phyloP scores from a whole-genome alignment of 2,888 invertebrate genomes.

The Blastobasis lacticolella region DNA sequence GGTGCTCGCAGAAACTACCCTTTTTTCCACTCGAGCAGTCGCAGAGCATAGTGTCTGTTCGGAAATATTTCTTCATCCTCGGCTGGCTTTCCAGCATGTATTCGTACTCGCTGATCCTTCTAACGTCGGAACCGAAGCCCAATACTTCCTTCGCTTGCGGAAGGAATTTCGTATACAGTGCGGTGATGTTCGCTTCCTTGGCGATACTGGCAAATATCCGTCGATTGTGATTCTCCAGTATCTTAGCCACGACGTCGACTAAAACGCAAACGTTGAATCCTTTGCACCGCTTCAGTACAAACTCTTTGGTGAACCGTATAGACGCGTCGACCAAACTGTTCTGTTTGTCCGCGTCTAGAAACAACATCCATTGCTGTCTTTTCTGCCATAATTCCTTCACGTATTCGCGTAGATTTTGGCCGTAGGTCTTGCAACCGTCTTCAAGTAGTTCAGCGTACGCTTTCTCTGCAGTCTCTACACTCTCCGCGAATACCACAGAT shows the following conservation, averaged over 20 bases:
- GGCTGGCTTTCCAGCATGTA: slow-evolving; percentile 9
- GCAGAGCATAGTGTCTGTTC: slow-evolving; percentile 27
- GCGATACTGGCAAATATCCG: slow-evolving; percentile 19
- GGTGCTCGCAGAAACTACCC: slow-evolving; percentile 29
- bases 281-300: slow-evolving; percentile 19
- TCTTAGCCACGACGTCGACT: slow-evolving; percentile 26
- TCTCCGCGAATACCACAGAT: slow-evolving; percentile 14
- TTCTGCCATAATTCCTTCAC: slow-evolving; percentile 16
- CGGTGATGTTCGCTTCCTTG: slow-evolving; percentile 5
- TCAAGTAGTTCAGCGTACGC: slow-evolving; percentile 8
- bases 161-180: slow-evolving; percentile 17
- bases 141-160: slow-evolving; percentile 5
- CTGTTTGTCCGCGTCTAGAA: neutral
- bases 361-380: slow-evolving; percentile 17
- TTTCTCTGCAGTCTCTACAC: slow-evolving; percentile 8
- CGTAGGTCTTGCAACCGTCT: slow-evolving; percentile 5
- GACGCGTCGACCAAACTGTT: slow-evolving; percentile 14
- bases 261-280: slow-evolving; percentile 22
- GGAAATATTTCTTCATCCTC: slow-evolving; percentile 13
- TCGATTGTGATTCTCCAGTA: slow-evolving; percentile 25
- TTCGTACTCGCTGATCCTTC: slow-evolving; percentile 11
- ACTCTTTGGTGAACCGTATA: slow-evolving; percentile 18
- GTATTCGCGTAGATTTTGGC: slow-evolving; percentile 8
- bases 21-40: slow-evolving; percentile 23
- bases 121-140: slow-evolving; percentile 8